These are phyloP conservation scores for Varecia variegata DNA, from an alignment of 2,797 vertebrate species.

Conservation along the genomic window DNA sequence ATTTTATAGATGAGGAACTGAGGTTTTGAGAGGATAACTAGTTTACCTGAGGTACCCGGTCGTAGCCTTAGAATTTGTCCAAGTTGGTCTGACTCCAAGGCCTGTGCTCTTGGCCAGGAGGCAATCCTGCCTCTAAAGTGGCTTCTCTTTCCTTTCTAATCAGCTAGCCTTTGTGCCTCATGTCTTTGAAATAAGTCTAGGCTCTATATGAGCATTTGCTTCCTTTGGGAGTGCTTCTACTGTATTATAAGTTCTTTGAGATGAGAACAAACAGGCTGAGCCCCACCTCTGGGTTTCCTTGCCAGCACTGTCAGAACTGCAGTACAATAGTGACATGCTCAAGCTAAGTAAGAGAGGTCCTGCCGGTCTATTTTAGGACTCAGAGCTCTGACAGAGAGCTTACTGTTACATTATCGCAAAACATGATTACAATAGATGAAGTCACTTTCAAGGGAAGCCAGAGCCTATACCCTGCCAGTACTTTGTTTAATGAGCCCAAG, in stretches of 20 bases:
- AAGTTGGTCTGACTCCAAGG: background rate
- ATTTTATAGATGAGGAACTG: background rate
- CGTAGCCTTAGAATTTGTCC: background rate
- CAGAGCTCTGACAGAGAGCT: constrained; percentile 54
- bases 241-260: constrained; percentile 52
- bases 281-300: constrained; percentile 58
- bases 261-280: constrained; percentile 51
- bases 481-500: constrained; percentile 74
- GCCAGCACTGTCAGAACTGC: background rate
- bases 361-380: constrained; percentile 60
- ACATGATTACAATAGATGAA: constrained; percentile 65
- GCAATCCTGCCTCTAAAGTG: background rate
- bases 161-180: background rate
- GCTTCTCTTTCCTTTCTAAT: constrained; percentile 51
- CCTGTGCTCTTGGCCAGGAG: background rate
- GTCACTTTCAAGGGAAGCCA: constrained; percentile 67
- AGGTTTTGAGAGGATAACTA: background rate
- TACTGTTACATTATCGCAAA: constrained; percentile 54
- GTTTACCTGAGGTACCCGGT: background rate
- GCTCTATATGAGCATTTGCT: constrained; percentile 42
- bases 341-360: constrained; percentile 19
- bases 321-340: constrained; percentile 31
- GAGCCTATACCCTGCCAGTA: constrained; percentile 51
- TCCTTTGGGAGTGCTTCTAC: constrained; percentile 50
- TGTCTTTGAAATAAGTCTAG: constrained; percentile 61